These are phyloP conservation scores for Sialia sialis DNA, from an alignment of 2,113 vertebrate genomes.

Conservation along the genomic window DNA sequence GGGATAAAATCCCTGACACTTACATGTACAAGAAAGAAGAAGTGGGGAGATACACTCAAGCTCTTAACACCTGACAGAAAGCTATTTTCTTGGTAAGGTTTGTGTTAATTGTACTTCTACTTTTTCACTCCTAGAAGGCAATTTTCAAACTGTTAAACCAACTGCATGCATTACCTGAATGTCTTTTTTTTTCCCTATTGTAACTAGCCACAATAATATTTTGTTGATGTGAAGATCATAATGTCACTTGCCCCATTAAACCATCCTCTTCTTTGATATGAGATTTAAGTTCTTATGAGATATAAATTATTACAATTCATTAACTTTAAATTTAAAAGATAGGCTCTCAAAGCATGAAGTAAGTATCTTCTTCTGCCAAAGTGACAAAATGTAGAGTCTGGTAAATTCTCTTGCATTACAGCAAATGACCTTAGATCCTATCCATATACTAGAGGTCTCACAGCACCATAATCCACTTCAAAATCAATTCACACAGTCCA, in stretches of 20 bases:
- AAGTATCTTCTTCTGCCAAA: neutral
- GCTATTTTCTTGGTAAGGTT: neutral
- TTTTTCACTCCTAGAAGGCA: neutral
- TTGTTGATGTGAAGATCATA: neutral
- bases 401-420: neutral
- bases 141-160: neutral
- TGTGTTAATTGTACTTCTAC: neutral
- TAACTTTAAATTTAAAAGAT: neutral
- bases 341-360: neutral
- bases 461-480: neutral
- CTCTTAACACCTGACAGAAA: neutral
- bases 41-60: fast-evolving
- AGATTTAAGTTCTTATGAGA: neutral
- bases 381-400: neutral
- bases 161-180: neutral
- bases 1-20: neutral
- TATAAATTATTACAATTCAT: neutral
- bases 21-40: neutral
- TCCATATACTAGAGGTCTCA: neutral
- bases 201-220: neutral
- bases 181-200: neutral
- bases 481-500: neutral
- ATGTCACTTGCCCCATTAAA: neutral
- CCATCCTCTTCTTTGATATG: neutral
- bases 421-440: neutral